Conservation (phyloP, 2,113 vertebrate species). For the Edolisoma coerulescens region DNA sequence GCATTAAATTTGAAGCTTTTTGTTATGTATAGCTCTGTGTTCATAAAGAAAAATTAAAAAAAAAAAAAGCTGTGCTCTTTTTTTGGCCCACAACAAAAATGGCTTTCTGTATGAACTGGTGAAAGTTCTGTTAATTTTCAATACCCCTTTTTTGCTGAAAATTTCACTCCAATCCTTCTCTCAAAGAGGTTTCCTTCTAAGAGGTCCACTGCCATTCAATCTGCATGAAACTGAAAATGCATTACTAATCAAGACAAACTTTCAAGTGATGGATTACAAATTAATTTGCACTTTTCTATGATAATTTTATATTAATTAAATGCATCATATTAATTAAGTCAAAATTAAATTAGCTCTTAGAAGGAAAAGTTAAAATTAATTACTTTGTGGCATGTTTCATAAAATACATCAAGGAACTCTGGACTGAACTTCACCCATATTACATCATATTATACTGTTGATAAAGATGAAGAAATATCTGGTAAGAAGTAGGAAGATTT, state of each 20-base stretch:
- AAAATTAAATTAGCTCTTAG: constrained; percentile 47
- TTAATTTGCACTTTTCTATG: constrained; percentile 47
- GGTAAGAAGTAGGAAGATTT: background rate
- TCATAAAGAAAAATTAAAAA: background rate
- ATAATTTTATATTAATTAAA: constrained; percentile 47
- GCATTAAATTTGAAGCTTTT: background rate
- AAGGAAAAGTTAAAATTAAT: constrained; percentile 45
- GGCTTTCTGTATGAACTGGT: background rate
- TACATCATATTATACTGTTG: background rate
- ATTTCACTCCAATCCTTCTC: background rate
- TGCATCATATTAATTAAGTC: constrained; percentile 41
- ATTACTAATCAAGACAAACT: constrained; percentile 42
- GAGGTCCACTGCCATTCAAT: background rate
- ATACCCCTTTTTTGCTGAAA: background rate
- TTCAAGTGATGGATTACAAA: constrained; percentile 30
- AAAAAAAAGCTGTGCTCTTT: accelerated
- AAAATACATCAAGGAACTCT: background rate
- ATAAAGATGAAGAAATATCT: background rate
- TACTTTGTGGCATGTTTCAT: background rate
- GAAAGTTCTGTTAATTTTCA: background rate
- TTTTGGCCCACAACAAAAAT: background rate
- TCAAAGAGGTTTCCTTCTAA: background rate
- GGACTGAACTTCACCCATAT: background rate
- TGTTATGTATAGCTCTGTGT: background rate
- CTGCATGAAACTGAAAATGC: background rate